Percentiles rank a stretch among this genome's conserved stretches.
Evolutionary conservation across 64 coral and sea anemone species (phyloP).

Genomic region (Pocillopora damicornis): DNA sequence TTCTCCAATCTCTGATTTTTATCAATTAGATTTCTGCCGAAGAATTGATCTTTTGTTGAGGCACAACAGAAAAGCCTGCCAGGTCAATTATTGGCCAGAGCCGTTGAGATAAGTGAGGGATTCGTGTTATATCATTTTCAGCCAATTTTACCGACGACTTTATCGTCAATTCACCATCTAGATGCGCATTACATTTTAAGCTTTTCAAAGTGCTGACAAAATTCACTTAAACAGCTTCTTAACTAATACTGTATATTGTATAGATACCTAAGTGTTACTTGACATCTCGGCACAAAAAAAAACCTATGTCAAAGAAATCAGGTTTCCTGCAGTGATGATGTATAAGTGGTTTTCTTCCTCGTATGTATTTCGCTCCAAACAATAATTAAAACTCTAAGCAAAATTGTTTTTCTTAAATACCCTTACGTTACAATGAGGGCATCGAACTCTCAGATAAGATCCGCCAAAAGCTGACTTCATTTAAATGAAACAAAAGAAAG

Average conservation of each 20-base stretch:
- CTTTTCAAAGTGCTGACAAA: slow-evolving; percentile 12
- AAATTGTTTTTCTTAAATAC: slow-evolving; percentile 12
- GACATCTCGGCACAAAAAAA: slow-evolving; percentile 2
- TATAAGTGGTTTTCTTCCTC: neutral
- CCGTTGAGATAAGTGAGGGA: no score
- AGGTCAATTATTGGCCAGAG: no score
- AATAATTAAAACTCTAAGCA: slow-evolving; percentile 22
- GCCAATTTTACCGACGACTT: neutral
- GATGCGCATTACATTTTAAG: neutral
- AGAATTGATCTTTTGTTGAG: neutral
- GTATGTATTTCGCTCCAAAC: slow-evolving; percentile 8
- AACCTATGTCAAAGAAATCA: slow-evolving; percentile 8
- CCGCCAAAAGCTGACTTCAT: slow-evolving; percentile 25
- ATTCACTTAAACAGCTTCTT: neutral
- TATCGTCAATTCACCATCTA: neutral
- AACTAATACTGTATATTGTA: neutral
- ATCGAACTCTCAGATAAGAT: slow-evolving; percentile 24
- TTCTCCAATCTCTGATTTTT: slow-evolving; percentile 8
- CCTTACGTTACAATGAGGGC: neutral
- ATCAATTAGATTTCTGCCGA: neutral
- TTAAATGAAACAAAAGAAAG: slow-evolving; percentile 19
- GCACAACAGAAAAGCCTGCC: neutral
- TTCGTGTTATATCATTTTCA: no score
- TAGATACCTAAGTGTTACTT: neutral
- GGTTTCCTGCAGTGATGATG: neutral